A percentile compares a stretch with the other conserved stretches of the same genome.
Conservation (phyloP, 2,113 vertebrate species). For the Philantomba maxwellii region DNA sequence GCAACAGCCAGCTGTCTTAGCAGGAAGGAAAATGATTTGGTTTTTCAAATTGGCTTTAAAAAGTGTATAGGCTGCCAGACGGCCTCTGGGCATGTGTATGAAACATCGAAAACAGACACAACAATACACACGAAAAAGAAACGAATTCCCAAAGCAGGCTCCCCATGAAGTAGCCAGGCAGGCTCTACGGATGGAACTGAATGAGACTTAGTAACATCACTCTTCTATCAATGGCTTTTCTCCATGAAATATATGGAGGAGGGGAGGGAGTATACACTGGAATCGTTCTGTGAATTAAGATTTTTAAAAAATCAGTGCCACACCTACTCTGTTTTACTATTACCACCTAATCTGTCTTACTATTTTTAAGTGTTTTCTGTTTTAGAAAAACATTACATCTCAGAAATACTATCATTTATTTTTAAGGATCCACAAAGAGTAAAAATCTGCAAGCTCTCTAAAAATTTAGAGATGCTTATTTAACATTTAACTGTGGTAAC, state of each 20-base stretch:
- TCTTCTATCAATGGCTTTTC: not conserved
- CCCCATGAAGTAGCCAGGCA: slow-evolving; percentile 16
- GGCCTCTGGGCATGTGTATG: slow-evolving; percentile 73
- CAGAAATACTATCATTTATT: slow-evolving; percentile 30
- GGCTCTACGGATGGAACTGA: not conserved
- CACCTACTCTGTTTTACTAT: not conserved
- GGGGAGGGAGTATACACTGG: not conserved
- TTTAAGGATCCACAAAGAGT: not conserved
- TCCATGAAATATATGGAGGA: not conserved
- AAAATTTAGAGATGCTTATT: slow-evolving; percentile 73
- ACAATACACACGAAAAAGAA: slow-evolving; percentile 64
- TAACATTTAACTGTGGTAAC: slow-evolving; percentile 66
- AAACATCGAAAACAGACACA: slow-evolving; percentile 73
- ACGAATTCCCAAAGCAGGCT: slow-evolving; percentile 36
- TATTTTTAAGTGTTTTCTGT: slow-evolving; percentile 13
- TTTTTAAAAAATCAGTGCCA: not conserved
- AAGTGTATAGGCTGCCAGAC: slow-evolving; percentile 65
- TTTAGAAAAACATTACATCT: not conserved
- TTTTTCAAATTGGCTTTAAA: slow-evolving; percentile 73
- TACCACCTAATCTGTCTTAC: not conserved
- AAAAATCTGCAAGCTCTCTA: slow-evolving; percentile 38
- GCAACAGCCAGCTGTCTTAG: slow-evolving; percentile 66
- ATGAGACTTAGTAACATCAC: not conserved
- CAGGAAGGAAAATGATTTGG: slow-evolving; percentile 67
- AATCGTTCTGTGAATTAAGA: not conserved